Percentiles rank a stretch among this genome's conserved stretches.
phyloP scores from a whole-genome alignment of 2,113 vertebrate genomes.

The Herpailurus yagouaroundi region DNA sequence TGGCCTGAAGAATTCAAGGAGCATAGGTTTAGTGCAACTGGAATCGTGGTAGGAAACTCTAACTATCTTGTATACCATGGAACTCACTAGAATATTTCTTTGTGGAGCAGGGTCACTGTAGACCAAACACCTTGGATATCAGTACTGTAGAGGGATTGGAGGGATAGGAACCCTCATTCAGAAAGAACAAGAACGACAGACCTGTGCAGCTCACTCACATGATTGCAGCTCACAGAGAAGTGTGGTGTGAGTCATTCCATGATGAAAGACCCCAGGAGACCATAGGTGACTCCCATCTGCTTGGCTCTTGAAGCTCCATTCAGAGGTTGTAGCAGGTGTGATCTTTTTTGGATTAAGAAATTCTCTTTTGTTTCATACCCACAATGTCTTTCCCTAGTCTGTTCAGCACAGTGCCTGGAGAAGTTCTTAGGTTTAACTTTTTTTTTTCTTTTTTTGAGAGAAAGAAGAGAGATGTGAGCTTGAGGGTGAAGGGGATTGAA shows the following conservation, averaged over 20 bases:
- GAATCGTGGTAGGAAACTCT: not conserved
- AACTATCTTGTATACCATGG: not conserved
- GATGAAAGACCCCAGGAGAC: not conserved
- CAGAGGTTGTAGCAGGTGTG: not conserved
- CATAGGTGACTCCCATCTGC: not conserved
- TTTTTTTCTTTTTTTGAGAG: not conserved
- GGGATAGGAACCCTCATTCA: not conserved
- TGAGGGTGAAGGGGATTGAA: not conserved
- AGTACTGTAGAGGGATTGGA: not conserved
- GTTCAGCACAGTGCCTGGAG: not conserved
- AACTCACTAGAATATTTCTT: conserved; percentile 2
- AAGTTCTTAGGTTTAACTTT: not conserved
- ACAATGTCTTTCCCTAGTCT: not conserved
- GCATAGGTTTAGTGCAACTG: not conserved
- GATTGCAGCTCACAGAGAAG: not conserved
- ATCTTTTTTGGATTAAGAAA: not conserved
- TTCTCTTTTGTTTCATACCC: not conserved
- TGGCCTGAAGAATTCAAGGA: conserved; percentile 21
- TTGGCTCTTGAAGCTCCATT: not conserved
- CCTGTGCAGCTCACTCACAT: not conserved
- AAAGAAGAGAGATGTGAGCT: not conserved
- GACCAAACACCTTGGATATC: not conserved
- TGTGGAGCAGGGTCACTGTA: not conserved
- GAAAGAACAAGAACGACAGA: not conserved
- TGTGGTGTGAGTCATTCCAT: not conserved